Evolutionary conservation across 2,113 vertebrate species (phyloP).

Genomic region (Psephotus haematonotus): DNA sequence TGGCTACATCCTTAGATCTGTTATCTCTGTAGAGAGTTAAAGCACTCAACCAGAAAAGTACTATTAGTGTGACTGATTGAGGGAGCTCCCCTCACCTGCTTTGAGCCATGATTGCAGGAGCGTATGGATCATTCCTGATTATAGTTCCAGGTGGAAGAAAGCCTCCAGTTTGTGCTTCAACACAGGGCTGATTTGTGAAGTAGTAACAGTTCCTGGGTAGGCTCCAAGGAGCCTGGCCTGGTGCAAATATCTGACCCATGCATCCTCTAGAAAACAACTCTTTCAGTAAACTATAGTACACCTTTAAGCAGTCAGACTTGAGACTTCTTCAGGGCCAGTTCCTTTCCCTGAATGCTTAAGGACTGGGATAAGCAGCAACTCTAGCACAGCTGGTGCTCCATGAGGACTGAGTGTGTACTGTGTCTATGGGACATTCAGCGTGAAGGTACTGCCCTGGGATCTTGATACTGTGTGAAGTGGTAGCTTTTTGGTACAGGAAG

Average conservation of each 20-base stretch:
- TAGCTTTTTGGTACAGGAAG: background rate
- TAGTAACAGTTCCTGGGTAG: background rate
- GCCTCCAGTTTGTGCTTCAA: background rate
- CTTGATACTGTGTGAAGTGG: background rate
- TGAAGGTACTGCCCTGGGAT: background rate
- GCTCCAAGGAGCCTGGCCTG: background rate
- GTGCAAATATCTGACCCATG: background rate
- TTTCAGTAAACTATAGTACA: background rate
- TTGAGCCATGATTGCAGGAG: background rate
- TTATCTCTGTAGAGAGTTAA: background rate
- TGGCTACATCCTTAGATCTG: background rate
- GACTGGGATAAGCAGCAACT: background rate
- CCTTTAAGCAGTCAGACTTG: background rate
- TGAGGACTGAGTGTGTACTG: background rate
- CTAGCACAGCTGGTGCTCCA: background rate
- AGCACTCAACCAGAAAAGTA: background rate
- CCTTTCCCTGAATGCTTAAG: background rate
- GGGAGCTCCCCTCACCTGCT: background rate
- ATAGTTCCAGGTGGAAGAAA: background rate
- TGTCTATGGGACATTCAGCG: background rate
- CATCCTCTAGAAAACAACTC: background rate
- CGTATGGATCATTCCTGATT: background rate
- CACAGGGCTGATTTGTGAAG: background rate
- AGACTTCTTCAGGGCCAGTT: background rate
- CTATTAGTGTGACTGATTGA: background rate